Base-by-base conservation (phyloP, 2,888 invertebrate genomes). In the Acanthosoma haemorrhoidale region DNA sequence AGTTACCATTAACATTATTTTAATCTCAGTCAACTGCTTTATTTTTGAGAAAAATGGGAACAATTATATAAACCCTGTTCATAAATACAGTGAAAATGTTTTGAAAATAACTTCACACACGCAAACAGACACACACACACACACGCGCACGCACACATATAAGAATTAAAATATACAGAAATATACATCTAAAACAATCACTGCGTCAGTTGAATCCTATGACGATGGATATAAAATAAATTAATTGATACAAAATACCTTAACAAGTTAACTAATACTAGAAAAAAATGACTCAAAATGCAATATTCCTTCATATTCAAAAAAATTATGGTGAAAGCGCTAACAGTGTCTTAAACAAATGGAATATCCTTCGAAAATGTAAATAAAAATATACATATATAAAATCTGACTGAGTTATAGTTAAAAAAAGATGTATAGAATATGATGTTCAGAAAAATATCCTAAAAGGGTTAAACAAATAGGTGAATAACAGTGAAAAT, bases 271-370 rank as follows among this genome's bases (percentile, higher is more conserved):
- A 70, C 58, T 72, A 70, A 70, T 72, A 72, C 70, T 70, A 72
- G 67, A 21, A 67, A 67, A 67, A 68, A 68, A 63, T 72, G 72
- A 72, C 72, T 72, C 39, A 70, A 72, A 72, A 72, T 72, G 72
- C 70, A 67, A 34, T 67, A 57, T 51, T 67, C 32, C 36, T 60
- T 34, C 36, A 18, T 60, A 34, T 60, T 60, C 32, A 34, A 32
- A 36, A 36, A 36, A 25, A 51, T 51, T 51, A 51, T n/a, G 25
- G 51, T 51, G 51, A 51, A 51, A 51, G 51, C 29, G 51, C 51
- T 51, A 51, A 51, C 43, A 4, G 51, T 51, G 51, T 51, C 18
- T 5, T 9, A 51, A 51, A 51, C 21, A 61, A 25, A 38, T 38
- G 61, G 21, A 61, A 61, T 61, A 61, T 36, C 61, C 21, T 36